phyloP scores from a whole-genome alignment of 2,113 vertebrate species.

The Cephalopholis sonnerati region DNA sequence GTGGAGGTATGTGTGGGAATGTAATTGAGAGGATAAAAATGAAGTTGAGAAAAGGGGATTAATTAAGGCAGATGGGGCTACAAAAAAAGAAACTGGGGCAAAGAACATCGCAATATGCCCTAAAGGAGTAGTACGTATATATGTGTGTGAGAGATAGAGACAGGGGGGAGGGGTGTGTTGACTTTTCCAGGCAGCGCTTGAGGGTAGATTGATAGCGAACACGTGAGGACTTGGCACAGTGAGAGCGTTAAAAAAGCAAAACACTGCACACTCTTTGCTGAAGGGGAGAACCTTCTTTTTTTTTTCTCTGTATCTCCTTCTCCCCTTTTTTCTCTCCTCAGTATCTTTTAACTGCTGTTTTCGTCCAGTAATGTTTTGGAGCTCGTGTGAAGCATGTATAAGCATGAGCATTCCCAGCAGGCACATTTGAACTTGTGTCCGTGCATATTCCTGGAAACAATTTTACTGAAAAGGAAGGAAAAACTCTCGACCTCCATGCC shows the following conservation, averaged over 20 bases:
- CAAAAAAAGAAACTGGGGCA: constrained; percentile 19
- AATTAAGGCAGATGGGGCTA: neutral
- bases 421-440: constrained; percentile 11
- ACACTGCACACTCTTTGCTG: constrained; percentile 34
- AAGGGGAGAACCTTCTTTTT: constrained; percentile 25
- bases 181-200: constrained; percentile 60
- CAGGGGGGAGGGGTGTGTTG: constrained; percentile 38
- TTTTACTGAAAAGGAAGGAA: neutral
- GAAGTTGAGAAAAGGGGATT: constrained; percentile 1
- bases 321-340: neutral
- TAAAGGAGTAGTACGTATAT: neutral
- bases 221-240: constrained; percentile 71
- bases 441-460: constrained; percentile 30
- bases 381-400: constrained; percentile 27
- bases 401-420: constrained; percentile 24
- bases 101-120: neutral
- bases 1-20: constrained; percentile 16
- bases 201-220: constrained; percentile 58
- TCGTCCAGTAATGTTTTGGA: constrained; percentile 10
- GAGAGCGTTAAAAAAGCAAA: constrained; percentile 39
- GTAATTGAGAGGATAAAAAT: constrained; percentile 17
- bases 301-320: constrained; percentile 5
- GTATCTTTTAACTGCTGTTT: constrained; percentile 25
- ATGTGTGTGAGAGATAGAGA: constrained; percentile 19
- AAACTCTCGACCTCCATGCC: neutral